Evolutionary conservation across 2,797 vertebrate species (phyloP), one percentile per base, ranked within the genome.

Genomic region (Menidia menidia): DNA sequence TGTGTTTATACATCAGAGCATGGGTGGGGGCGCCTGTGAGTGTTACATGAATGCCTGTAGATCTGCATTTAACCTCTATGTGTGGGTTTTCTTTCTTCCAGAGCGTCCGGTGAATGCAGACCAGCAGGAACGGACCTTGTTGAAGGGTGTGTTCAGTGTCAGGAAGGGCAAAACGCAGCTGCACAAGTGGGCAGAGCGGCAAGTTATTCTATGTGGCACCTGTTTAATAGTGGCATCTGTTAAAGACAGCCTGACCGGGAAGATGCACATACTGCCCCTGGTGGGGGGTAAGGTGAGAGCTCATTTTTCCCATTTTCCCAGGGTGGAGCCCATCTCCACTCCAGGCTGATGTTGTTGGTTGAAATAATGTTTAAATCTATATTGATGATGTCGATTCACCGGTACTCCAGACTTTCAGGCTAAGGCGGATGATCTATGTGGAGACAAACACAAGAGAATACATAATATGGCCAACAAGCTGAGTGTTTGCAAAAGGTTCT

Each of bases 151-250:
- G 59, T 99, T 97, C 80, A 98, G 82, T 0, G 97, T 98, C 9
- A 94, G 97, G 56, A 99, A 99, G 87, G 97, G 97, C 45, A 98
- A 97, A 89, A 98, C 96, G 0, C 97, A 98, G 91, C 89, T 99
- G 84, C 97, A 99, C 92, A 99, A 99, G 89, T 99, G 97, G 97
- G 95, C 97, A 0, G 97, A 99, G 87, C 95, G 97, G 53, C 93
- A 97, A 56, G 97, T 98, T 59, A 95, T 97, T 52, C 96, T 99
- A 66, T 99, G 97, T 59, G 97, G 97, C 57, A 99, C 97, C 3
- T 98, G 96, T 87, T 94, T 99, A 64, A 96, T 97, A 2, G 97
- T 99, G 89, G 97, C 97, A 83, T 99, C 97, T 0, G 95, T 98
- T 86, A 98, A 98, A 89, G 97, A 99, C 61, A 96, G 96, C 89